Conservation (phyloP, 1,140 invertebrate species). For the Phthorimaea operculella region DNA sequence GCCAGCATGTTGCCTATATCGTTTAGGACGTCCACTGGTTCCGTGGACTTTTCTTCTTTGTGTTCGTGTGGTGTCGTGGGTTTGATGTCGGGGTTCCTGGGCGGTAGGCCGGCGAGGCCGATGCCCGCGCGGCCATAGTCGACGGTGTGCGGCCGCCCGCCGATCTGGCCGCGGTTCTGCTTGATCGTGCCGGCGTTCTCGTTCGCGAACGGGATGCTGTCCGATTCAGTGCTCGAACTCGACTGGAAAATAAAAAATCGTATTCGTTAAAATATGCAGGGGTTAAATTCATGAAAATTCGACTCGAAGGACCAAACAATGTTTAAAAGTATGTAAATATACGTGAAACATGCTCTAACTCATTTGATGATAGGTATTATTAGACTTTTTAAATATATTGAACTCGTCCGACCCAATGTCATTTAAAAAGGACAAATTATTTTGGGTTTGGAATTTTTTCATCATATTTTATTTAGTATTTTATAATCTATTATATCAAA, state of each 20-base stretch:
- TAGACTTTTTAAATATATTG: too few relatives aligned
- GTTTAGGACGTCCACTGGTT: slow-evolving; percentile 91
- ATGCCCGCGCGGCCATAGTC: slow-evolving; percentile 54
- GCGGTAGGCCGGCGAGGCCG: slow-evolving; percentile 39
- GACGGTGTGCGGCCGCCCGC: slow-evolving; percentile 60
- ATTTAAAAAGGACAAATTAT: too few relatives aligned
- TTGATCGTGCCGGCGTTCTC: slow-evolving; percentile 99
- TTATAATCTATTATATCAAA: too few relatives aligned
- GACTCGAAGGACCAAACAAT: too few relatives aligned
- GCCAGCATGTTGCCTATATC: slow-evolving; percentile 98
- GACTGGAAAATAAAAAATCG: slow-evolving; percentile 73
- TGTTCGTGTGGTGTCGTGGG: slow-evolving; percentile 48
- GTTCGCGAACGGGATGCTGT: slow-evolving; percentile 97
- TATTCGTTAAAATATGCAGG: too few relatives aligned
- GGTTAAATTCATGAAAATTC: too few relatives aligned
- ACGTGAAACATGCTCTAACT: too few relatives aligned
- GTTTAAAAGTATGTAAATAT: too few relatives aligned
- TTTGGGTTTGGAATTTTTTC: too few relatives aligned
- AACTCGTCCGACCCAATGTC: too few relatives aligned
- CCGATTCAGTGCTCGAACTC: slow-evolving; percentile 94
- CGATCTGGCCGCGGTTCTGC: slow-evolving; percentile 65
- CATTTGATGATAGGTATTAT: too few relatives aligned
- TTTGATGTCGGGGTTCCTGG: slow-evolving; percentile 49
- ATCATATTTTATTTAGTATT: too few relatives aligned
- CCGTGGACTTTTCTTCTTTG: slow-evolving; percentile 63